phyloP scores from a whole-genome alignment of 2,113 vertebrate genomes.

The Pyxicephalus adspersus region DNA sequence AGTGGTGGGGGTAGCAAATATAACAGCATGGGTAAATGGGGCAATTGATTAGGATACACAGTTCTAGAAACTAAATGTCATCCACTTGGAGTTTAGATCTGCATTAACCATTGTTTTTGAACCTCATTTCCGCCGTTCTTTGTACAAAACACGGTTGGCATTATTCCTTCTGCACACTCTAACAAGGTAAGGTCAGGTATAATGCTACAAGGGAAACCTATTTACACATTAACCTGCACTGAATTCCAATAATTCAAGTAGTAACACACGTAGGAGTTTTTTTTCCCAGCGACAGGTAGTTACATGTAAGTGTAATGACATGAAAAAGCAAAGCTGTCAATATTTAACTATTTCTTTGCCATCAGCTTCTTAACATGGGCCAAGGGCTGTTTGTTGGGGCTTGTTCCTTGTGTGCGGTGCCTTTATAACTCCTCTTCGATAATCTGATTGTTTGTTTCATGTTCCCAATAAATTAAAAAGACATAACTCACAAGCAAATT shows the following conservation, averaged over 20 bases:
- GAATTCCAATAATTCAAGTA: constrained; percentile 26
- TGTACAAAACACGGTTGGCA: no score
- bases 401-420: background rate
- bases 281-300: constrained; percentile 2
- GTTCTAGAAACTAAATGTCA: no score
- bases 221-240: constrained; percentile 2
- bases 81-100: no score
- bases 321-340: background rate
- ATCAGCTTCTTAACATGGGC: background rate
- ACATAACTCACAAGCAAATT: background rate
- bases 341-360: constrained; percentile 17
- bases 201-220: background rate
- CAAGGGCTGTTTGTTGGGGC: background rate
- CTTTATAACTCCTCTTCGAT: background rate
- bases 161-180: no score
- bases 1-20: no score
- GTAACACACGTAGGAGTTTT: background rate
- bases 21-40: no score
- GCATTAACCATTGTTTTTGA: no score
- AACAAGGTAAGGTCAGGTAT: no score
- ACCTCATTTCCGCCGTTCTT: no score
- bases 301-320: constrained; percentile 12
- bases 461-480: background rate
- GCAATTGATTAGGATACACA: no score
- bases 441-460: background rate